Conservation (phyloP, 2,797 vertebrate genomes). For the Neomorphus geoffroyi region DNA sequence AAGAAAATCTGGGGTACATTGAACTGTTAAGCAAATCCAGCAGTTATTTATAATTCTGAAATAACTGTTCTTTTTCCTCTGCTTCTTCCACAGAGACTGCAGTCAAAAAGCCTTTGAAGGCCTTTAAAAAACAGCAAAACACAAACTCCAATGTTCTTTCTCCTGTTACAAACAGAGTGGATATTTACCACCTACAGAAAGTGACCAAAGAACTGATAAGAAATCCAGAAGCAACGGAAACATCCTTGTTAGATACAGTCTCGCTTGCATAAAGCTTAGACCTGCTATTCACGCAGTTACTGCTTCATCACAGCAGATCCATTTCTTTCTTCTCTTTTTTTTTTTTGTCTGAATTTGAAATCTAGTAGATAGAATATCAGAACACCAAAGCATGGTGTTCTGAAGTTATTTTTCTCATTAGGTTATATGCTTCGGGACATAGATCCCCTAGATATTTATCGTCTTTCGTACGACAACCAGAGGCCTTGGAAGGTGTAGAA, state of each 20-base stretch:
- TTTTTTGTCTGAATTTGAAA: conserved; percentile 39
- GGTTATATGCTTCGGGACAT: conserved; percentile 50
- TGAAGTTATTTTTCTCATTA: conserved; percentile 71
- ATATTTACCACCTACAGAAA: conserved; percentile 14
- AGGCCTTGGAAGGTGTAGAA: conserved; percentile 70
- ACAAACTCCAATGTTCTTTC: not conserved
- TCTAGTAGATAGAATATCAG: conserved; percentile 54
- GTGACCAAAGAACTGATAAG: not conserved
- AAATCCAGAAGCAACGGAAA: conserved; percentile 35
- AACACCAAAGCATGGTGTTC: conserved; percentile 53
- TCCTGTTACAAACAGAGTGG: not conserved
- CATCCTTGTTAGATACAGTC: not conserved
- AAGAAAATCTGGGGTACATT: not conserved
- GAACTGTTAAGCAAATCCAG: not conserved
- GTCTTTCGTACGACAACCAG: conserved; percentile 56
- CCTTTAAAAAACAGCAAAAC: not conserved
- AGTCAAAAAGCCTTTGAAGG: not conserved
- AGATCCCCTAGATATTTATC: conserved; percentile 54
- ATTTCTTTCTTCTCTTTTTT: not conserved
- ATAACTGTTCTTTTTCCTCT: not conserved
- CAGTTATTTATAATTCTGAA: not conserved
- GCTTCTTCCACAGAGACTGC: not conserved
- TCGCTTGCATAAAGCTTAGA: conserved; percentile 14
- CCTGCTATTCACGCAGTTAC: conserved; percentile 49
- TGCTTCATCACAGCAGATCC: not conserved